phyloP scores from a whole-genome alignment of 1,140 invertebrate species.

The Microplitis demolitor region DNA sequence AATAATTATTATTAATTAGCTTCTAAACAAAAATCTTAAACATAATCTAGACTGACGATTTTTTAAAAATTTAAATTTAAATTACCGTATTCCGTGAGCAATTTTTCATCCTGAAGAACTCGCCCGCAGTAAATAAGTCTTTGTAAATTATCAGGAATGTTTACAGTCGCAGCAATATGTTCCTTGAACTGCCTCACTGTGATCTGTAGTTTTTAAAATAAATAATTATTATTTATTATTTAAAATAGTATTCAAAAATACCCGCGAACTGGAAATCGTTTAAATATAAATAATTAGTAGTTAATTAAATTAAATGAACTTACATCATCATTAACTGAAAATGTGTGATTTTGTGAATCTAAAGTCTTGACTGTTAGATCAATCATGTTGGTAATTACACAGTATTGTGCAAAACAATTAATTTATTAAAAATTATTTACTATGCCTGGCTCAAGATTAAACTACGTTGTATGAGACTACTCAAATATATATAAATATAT shows the following conservation, averaged over 20 bases:
- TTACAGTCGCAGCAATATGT: slow-evolving; percentile 76
- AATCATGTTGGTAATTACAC: slow-evolving; percentile 66
- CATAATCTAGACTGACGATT: no score
- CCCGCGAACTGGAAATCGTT: neutral
- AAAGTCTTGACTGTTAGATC: slow-evolving; percentile 89
- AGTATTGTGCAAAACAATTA: neutral
- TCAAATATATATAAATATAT: neutral
- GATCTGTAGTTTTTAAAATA: slow-evolving; percentile 66
- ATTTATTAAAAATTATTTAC: neutral
- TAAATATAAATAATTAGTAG: neutral
- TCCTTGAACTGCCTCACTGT: slow-evolving; percentile 89
- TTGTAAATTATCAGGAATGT: slow-evolving; percentile 80
- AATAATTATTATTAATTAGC: neutral
- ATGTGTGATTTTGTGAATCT: slow-evolving; percentile 88
- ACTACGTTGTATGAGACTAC: neutral
- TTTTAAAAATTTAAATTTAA: no score
- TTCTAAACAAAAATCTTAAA: neutral
- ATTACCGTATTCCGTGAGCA: slow-evolving; percentile 84
- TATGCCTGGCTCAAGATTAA: no score
- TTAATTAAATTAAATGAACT: slow-evolving; percentile 50
- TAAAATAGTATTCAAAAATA: no score
- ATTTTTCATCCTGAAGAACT: slow-evolving; percentile 89
- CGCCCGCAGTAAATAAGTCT: slow-evolving; percentile 91
- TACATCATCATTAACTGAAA: slow-evolving; percentile 86
- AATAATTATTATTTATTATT: neutral